Evolutionary conservation across 1,140 invertebrate genomes (phyloP), one percentile per base, ranked within the genome.

Genomic region (Spodoptera frugiperda): DNA sequence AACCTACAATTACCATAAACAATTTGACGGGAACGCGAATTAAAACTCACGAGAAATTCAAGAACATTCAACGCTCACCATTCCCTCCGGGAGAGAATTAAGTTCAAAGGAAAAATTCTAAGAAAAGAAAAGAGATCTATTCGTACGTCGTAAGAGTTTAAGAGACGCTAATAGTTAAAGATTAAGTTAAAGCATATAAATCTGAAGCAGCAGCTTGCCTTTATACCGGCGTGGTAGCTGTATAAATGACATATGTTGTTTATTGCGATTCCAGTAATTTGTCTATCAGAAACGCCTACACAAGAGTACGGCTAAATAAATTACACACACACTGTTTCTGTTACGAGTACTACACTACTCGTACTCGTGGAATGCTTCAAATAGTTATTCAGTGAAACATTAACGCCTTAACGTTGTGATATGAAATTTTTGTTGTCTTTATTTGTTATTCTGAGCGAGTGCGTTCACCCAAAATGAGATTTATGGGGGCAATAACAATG

Each of bases 401-500:
- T 53, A 21, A 25, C 48, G 59, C 59, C 63, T 57, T 15, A 25
- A 12, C 30, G 77, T 75, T 78, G 76, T 61, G 72, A 75, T 85
- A 85, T 81, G 78, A 84, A 82, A 82, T 80, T 78, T 77, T 74
- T 80, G 57, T 77, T 78, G 51, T 79, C 55, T 77, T 77, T 83
- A 87, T 85, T 91, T 90, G 85, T 88, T 89, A 91, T 91, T 90
- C 89, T 59, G 76, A 30, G 65, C 79, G 82, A 78, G 87, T 84
- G 79, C 80, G 84, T 87, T 80, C 85, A 84, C 83, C 85, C 82
- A 90, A 90, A 89, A 91, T 89, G 83, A 89, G 86, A 91, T 93
- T 93, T 91, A 92, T 91, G 84, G 87, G 84, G 84, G 87, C 80
- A 89, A 90, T 89, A 92, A 92, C 90, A 91, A 91, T 91, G 90